Conservation (phyloP, 2,113 vertebrate genomes). For the Sarotherodon lohbergeri region DNA sequence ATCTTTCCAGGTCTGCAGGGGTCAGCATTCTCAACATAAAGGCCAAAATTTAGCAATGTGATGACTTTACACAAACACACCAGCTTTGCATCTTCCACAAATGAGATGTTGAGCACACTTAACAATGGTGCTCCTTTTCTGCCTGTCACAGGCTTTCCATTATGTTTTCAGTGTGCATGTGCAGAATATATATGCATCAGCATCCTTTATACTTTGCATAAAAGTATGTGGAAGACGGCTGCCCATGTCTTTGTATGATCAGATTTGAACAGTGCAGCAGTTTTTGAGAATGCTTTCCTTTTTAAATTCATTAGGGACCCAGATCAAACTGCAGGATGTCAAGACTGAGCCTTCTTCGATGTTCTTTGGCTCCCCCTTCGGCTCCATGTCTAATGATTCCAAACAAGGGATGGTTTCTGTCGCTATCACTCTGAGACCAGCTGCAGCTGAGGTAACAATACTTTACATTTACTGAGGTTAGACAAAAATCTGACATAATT, state of each 20-base stretch:
- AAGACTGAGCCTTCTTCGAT: conserved; percentile 80
- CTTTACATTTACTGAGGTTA: not conserved
- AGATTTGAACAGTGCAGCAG: not conserved
- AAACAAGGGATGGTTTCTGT: conserved; percentile 92
- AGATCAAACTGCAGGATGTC: conserved; percentile 80
- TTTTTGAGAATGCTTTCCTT: not conserved
- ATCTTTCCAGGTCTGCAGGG: not conserved
- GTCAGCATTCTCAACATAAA: not conserved
- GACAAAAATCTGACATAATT: not conserved
- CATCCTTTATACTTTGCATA: not conserved
- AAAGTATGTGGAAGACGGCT: not conserved
- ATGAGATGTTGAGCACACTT: not conserved
- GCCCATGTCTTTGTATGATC: not conserved
- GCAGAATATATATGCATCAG: not conserved
- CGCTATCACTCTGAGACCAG: conserved; percentile 90
- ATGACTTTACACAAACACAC: not conserved
- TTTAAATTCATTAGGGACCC: conserved; percentile 70
- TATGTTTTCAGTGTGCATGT: not conserved
- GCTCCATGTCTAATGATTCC: conserved; percentile 77
- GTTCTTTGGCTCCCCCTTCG: conserved; percentile 76
- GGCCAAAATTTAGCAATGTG: not conserved
- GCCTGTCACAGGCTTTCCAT: not conserved
- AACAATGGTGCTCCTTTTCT: not conserved
- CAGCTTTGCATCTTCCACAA: not conserved
- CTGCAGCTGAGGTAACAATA: conserved; percentile 86